Conservation (phyloP, 2,888 invertebrate species). For the Athalia rosae region DNA sequence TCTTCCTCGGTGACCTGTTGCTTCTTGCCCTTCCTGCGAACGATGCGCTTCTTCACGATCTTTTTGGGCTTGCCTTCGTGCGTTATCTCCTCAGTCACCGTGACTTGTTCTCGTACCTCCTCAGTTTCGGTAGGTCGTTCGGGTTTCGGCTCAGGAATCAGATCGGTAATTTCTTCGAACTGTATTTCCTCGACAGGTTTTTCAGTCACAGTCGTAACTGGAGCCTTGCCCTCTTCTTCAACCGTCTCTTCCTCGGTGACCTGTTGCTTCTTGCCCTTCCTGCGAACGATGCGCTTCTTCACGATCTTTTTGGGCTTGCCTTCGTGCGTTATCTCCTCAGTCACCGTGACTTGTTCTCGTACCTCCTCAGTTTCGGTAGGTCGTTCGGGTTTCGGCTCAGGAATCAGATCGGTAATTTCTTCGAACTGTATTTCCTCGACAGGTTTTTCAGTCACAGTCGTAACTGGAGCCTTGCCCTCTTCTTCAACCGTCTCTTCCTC, state of each 20-base stretch:
- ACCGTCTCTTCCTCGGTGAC: slow-evolving; percentile 72
- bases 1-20: slow-evolving; percentile 68
- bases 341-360: slow-evolving; percentile 69
- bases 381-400: slow-evolving; percentile 46
- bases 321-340: slow-evolving; percentile 52
- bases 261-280: slow-evolving; percentile 60
- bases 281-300: slow-evolving; percentile 68
- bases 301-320: slow-evolving; percentile 60
- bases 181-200: slow-evolving; percentile 61
- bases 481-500: slow-evolving; percentile 74
- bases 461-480: slow-evolving; percentile 72
- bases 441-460: slow-evolving; percentile 63
- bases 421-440: slow-evolving; percentile 45
- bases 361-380: slow-evolving; percentile 64
- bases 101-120: slow-evolving; percentile 72
- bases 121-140: slow-evolving; percentile 29
- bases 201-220: slow-evolving; percentile 64
- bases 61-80: slow-evolving; percentile 55
- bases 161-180: slow-evolving; percentile 62
- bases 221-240: slow-evolving; percentile 62
- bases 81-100: slow-evolving; percentile 59
- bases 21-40: slow-evolving; percentile 66
- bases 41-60: slow-evolving; percentile 64
- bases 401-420: background rate
- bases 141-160: slow-evolving; percentile 15